Evolutionary conservation across 2,113 vertebrate species (phyloP).

Genomic region (Propithecus coquereli): DNA sequence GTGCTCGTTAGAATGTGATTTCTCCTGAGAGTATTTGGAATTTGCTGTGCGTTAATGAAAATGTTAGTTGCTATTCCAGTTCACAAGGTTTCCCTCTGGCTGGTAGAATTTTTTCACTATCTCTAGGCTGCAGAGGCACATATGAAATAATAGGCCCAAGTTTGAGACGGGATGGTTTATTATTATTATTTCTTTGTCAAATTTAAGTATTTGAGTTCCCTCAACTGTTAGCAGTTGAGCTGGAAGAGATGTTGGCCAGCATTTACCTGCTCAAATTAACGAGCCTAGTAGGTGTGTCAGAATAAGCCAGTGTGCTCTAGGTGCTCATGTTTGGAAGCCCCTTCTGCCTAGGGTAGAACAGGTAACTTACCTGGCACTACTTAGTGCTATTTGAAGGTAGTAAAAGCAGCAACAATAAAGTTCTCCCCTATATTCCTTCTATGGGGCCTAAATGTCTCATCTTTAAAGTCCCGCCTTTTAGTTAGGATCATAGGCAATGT

Average conservation of each 20-base stretch:
- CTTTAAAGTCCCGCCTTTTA: not conserved
- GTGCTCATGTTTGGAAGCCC: not conserved
- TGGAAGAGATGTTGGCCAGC: not conserved
- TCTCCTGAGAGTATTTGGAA: constrained; percentile 52
- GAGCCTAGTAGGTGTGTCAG: not conserved
- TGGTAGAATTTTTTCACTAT: constrained; percentile 19
- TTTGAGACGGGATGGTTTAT: not conserved
- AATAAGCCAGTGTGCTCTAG: not conserved
- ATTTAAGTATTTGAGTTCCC: not conserved
- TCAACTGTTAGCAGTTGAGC: not conserved
- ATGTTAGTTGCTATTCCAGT: not conserved
- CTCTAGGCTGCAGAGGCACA: not conserved
- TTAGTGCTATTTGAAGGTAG: not conserved
- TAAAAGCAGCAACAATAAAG: not conserved
- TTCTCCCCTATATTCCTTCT: not conserved
- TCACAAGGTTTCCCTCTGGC: not conserved
- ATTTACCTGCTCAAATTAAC: not conserved
- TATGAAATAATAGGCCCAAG: not conserved
- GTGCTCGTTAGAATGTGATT: constrained; percentile 24
- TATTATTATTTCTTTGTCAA: not conserved
- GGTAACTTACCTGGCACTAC: not conserved
- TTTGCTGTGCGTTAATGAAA: constrained; percentile 54
- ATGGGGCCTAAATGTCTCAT: not conserved
- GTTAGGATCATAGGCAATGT: not conserved
- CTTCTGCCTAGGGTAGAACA: not conserved